Evolutionary conservation across 2,797 vertebrate species (phyloP), one percentile per base, ranked within the genome.

Genomic region (Danio tinwini): DNA sequence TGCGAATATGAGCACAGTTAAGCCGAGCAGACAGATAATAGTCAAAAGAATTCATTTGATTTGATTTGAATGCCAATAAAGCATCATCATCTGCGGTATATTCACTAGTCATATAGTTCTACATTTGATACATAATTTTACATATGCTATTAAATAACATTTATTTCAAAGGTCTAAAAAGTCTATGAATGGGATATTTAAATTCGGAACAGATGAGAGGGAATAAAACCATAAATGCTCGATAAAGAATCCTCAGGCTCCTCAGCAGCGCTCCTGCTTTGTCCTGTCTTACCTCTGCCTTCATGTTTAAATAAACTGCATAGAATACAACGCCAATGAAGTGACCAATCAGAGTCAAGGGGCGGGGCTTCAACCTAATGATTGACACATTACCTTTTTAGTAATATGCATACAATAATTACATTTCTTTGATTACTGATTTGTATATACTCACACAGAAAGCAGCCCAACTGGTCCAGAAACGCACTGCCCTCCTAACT

Each of bases 191-290:
- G 80, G 97, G 88, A 89, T 95, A 93, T 87, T 97, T 96, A 56
- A 98, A 84, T 91, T 98, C 96, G 10, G 96, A 98, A 90, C 96
- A 98, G 91, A 99, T 95, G 52, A 98, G 95, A n/a, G 97, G 96
- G 80, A 98, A 93, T 91, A 99, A 92, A 83, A 99, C 89, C 0
- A 89, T 89, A 83, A 96, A 98, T 6, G 97, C 97, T 45, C 92
- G 92, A 90, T 96, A 98, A 44, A 98, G 76, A 83, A 99, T 76
- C 82, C 90, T 92, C 64, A 86, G 90, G 0, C 96, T 96, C 74
- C 85, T 96, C 78, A 95, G 81, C 55, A 98, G 16, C 6, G 96
- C 97, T 70, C 95, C 90, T 16, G 95, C 97, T 7, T 93, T 95
- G 80, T 92, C 96, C 81, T 92, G 87, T 96, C 96, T 98, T 0